Evolutionary conservation across 2,888 invertebrate species (phyloP).

Genomic region (Tetramorium bicarinatum): DNA sequence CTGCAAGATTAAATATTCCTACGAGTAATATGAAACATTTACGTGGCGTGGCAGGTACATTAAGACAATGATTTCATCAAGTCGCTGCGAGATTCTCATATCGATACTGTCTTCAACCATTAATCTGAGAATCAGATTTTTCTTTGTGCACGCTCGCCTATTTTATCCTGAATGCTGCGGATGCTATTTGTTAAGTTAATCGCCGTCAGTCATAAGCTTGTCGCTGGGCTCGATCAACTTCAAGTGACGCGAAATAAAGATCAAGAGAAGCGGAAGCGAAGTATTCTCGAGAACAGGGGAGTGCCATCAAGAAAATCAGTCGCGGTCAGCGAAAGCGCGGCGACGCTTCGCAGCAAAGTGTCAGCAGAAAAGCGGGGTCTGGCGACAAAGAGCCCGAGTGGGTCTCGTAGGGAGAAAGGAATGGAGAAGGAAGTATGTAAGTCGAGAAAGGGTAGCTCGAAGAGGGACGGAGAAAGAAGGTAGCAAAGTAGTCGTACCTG

Average conservation of each 20-base stretch:
- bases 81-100: background rate
- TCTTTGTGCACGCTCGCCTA: constrained; percentile 4
- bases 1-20: background rate
- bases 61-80: background rate
- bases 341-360: constrained; percentile 74
- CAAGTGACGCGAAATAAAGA: constrained; percentile 43
- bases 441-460: constrained; percentile 53
- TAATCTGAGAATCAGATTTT: constrained; percentile 10
- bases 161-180: constrained; percentile 16
- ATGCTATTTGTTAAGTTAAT: constrained; percentile 47
- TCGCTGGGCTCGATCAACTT: constrained; percentile 20
- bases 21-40: background rate
- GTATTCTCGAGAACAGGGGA: constrained; percentile 21
- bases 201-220: constrained; percentile 35
- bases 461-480: constrained; percentile 58
- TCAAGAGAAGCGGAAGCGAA: constrained; percentile 31
- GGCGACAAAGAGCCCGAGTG: constrained; percentile 32
- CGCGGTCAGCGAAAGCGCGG: constrained; percentile 65
- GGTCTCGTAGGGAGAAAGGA: background rate
- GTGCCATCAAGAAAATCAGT: constrained; percentile 58
- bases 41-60: background rate
- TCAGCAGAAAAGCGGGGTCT: constrained; percentile 78
- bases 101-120: constrained; percentile 3
- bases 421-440: background rate
- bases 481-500: constrained; percentile 80